Percentiles rank a stretch among this genome's conserved stretches.
Evolutionary conservation across 2,113 vertebrate genomes (phyloP).

Genomic region (Nanger granti): DNA sequence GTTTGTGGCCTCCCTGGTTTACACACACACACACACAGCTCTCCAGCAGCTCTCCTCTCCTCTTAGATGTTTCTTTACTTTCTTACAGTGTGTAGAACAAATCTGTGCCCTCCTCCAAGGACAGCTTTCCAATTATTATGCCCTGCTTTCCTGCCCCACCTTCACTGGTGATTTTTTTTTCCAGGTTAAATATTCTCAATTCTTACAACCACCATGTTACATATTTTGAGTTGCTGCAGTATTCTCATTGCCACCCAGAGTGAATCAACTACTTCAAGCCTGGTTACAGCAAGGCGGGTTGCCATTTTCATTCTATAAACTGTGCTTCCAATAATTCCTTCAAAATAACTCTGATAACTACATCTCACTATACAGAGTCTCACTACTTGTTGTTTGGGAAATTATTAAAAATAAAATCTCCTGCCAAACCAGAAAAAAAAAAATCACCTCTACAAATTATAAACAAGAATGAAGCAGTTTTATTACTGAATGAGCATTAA

Average conservation of each 20-base stretch:
- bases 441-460: neutral
- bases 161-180: neutral
- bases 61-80: neutral
- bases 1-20: neutral
- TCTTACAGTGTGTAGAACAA: neutral
- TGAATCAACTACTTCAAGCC: neutral
- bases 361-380: neutral
- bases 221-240: neutral
- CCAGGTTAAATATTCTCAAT: neutral
- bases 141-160: neutral
- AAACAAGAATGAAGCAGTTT: neutral
- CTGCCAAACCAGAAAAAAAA: constrained; percentile 14
- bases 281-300: neutral
- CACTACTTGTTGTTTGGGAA: neutral
- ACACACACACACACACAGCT: neutral
- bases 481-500: constrained; percentile 11
- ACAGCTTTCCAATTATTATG: neutral
- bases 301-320: neutral
- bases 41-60: too few relatives aligned
- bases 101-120: neutral
- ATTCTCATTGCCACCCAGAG: neutral
- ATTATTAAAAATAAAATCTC: constrained; percentile 7
- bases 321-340: neutral
- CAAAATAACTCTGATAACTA: neutral
- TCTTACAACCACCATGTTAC: neutral